Evolutionary conservation across 2,113 vertebrate species (phyloP), one percentile per base, ranked within the genome.

Genomic region (Nannobrachium achirus): DNA sequence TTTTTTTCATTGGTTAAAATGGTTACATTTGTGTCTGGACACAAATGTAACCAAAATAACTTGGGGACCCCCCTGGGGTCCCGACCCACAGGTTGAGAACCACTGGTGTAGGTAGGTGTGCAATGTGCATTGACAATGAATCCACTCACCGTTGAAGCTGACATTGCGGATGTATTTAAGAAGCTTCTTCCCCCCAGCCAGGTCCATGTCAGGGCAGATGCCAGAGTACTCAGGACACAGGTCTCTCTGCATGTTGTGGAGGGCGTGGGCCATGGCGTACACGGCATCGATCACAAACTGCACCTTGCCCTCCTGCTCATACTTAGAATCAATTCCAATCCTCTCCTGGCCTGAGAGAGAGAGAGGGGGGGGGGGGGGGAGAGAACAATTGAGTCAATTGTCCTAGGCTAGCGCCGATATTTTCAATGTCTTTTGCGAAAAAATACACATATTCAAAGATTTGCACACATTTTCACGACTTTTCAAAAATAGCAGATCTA

Each of bases 291-390:
- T 97, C 72, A 99, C 97, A 0, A 98, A 98, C 89, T 98, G 97
- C 9, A 99, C 97, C 89, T 97, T 97, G 0, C 95, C 97, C 73
- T 99, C 97, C 90, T 99, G 97, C 86, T 99, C 96, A 20, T 99
- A 98, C 73, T 85, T 95, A 0, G 96, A 98, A 71, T 98, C 95
- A 19, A 93, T 92, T 39, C 96, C 95, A 58, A 99, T 98, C 1
- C 97, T 91, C 86, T 99, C 97, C 91, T 96, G 95, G 50, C 97
- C 97, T 98, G 90, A 69, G 40, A 25, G 45, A 18, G 73, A 66
- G 88, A 74, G 57, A 48, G 39, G 40, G 15, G 19, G 10, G 16
- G 46, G 63, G 53, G 56, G 15, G 42, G 44, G 50, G 0, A 56
- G 19, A 46, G 40, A 38, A 1, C 16, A 11, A 56, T 8, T 55